Conservation (phyloP, 2,888 invertebrate genomes). For the Hermodice carunculata region DNA sequence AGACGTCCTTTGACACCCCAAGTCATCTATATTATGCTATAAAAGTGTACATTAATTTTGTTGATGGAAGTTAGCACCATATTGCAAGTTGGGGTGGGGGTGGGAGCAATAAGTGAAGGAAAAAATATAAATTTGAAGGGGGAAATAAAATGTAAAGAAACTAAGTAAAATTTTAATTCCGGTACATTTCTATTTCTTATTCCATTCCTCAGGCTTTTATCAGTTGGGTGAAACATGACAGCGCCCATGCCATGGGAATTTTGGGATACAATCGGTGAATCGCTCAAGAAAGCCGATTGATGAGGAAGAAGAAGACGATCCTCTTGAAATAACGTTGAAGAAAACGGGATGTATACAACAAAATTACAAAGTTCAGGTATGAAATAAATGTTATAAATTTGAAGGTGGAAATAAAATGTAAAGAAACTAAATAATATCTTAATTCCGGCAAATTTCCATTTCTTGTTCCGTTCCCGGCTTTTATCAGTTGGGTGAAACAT, state of each 20-base stretch:
- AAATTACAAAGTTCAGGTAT: slow-evolving; percentile 82
- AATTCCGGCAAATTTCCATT: slow-evolving; percentile 62
- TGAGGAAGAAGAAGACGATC: slow-evolving; percentile 78
- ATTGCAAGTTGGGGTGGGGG: too few species aligned
- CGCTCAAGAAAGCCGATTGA: slow-evolving; percentile 29
- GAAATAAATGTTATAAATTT: not conserved
- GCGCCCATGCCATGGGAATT: slow-evolving; percentile 42
- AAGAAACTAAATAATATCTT: not conserved
- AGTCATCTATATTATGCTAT: too few species aligned
- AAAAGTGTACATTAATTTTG: slow-evolving; percentile 5
- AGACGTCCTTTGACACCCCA: too few species aligned
- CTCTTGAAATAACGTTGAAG: slow-evolving; percentile 89
- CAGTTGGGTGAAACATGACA: slow-evolving; percentile 13
- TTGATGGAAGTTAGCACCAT: too few species aligned
- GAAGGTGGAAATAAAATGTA: not conserved
- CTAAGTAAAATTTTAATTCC: not conserved
- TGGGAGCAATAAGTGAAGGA: too few species aligned
- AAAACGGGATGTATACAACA: slow-evolving; percentile 91
- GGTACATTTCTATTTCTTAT: slow-evolving; percentile 74
- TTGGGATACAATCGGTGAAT: slow-evolving; percentile 5
- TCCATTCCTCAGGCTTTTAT: too few species aligned
- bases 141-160: not conserved
- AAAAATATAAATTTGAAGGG: not conserved
- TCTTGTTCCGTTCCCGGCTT: too few species aligned
- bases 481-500: not conserved